A percentile compares a stretch with the other conserved stretches of the same genome.
phyloP scores from a whole-genome alignment of 2,113 vertebrate species.

The Oenanthe melanoleuca region DNA sequence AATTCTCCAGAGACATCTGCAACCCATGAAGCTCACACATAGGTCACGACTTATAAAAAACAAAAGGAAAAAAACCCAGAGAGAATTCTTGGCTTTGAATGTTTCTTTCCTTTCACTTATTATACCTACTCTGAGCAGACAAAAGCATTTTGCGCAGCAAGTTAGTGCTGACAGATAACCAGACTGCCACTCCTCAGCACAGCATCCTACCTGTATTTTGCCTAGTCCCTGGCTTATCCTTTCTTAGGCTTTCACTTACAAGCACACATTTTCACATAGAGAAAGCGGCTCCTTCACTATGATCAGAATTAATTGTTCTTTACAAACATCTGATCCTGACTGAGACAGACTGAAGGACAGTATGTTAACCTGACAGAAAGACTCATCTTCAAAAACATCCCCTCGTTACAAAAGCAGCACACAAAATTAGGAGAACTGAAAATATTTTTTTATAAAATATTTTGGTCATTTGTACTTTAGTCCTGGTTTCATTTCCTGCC shows the following conservation, averaged over 20 bases:
- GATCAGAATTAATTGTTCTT: neutral
- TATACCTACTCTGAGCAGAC: neutral
- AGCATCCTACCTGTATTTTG: neutral
- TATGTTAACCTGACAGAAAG: neutral
- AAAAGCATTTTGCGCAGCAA: neutral
- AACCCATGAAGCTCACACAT: neutral
- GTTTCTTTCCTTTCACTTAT: neutral
- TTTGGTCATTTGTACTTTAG: neutral
- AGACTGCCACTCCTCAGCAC: neutral
- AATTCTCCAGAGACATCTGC: neutral
- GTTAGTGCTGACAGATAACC: neutral
- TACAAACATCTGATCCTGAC: neutral
- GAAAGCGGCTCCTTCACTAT: neutral
- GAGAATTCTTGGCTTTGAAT: neutral
- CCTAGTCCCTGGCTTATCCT: neutral
- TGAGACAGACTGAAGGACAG: neutral
- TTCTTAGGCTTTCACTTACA: neutral
- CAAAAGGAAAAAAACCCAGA: neutral
- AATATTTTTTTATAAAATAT: neutral
- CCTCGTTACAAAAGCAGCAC: neutral
- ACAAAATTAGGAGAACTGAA: neutral
- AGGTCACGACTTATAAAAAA: neutral
- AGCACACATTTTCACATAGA: neutral
- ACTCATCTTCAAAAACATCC: neutral
- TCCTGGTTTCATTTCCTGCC: conserved; percentile 40